Conservation (phyloP, 1,140 invertebrate genomes). For the Bicyclus anynana region DNA sequence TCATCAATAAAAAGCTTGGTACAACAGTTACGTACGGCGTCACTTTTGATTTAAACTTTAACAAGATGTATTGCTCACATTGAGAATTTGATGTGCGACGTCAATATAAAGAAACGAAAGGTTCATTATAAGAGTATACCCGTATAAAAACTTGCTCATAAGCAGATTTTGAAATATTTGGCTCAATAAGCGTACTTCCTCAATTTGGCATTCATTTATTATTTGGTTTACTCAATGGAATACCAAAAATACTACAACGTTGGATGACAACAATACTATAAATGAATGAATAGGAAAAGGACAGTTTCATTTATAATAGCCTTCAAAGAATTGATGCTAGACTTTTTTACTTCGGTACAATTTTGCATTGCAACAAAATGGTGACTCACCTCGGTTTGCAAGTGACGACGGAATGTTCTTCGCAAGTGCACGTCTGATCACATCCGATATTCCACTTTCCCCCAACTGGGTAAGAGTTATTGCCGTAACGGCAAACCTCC, state of each 20-base stretch:
- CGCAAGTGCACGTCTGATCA: conserved; percentile 86
- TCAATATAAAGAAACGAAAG: too few relatives aligned
- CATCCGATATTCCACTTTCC: conserved; percentile 88
- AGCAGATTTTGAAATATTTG: too few relatives aligned
- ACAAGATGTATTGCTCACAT: not conserved
- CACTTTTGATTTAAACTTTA: not conserved
- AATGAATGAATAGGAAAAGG: not conserved
- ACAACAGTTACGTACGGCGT: not conserved
- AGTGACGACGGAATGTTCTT: conserved; percentile 82
- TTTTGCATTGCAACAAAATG: not conserved
- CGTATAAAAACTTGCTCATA: too few relatives aligned
- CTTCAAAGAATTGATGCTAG: not conserved
- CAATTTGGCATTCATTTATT: too few relatives aligned
- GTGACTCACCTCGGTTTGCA: conserved; percentile 81
- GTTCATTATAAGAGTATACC: too few relatives aligned
- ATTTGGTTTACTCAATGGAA: too few relatives aligned
- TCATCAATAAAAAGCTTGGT: not conserved
- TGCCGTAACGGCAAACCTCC: conserved; percentile 86
- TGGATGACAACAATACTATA: too few relatives aligned
- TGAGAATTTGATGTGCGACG: not conserved
- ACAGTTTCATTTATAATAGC: not conserved
- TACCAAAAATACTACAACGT: too few relatives aligned
- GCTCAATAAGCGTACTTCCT: too few relatives aligned
- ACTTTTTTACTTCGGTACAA: too few relatives aligned
- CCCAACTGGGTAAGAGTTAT: conserved; percentile 84